These are phyloP conservation scores for Thereva unica DNA, from an alignment of 2,888 invertebrate species.

Conservation along the genomic window DNA sequence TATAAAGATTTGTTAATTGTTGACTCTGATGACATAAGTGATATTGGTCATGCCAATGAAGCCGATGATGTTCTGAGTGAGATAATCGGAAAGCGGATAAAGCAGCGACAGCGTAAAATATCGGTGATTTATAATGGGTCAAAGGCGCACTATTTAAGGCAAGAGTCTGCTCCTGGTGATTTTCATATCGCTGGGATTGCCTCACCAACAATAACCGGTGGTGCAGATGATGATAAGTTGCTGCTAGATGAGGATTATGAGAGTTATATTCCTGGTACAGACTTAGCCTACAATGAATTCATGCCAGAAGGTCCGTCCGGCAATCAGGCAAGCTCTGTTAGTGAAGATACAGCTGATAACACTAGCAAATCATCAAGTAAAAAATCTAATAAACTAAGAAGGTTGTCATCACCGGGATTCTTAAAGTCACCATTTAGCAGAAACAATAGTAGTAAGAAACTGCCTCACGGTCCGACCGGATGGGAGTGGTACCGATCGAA, in stretches of 20 bases:
- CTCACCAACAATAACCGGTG: conserved; percentile 38
- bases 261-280: conserved; percentile 61
- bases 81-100: conserved; percentile 5
- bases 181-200: conserved; percentile 45
- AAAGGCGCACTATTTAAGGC: conserved; percentile 47
- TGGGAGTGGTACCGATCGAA: conserved; percentile 58
- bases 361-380: conserved; percentile 42
- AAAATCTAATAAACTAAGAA: conserved; percentile 61
- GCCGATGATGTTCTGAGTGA: conserved; percentile 45
- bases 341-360: conserved; percentile 4
- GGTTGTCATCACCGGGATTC: conserved; percentile 66
- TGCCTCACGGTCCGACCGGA: conserved; percentile 55
- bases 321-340: conserved; percentile 45
- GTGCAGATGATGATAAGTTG: conserved; percentile 60
- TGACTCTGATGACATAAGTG: conserved; percentile 57
- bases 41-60: conserved; percentile 26
- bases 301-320: conserved; percentile 57
- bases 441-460: conserved; percentile 45
- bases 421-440: conserved; percentile 63
- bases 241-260: conserved; percentile 63
- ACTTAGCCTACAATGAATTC: conserved; percentile 57
- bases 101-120: conserved; percentile 51
- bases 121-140: conserved; percentile 54
- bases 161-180: conserved; percentile 55
- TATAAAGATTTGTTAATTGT: conserved; percentile 65